Evolutionary conservation across 2,888 invertebrate species (phyloP).

Genomic region (Zaprionus obscuricornis): DNA sequence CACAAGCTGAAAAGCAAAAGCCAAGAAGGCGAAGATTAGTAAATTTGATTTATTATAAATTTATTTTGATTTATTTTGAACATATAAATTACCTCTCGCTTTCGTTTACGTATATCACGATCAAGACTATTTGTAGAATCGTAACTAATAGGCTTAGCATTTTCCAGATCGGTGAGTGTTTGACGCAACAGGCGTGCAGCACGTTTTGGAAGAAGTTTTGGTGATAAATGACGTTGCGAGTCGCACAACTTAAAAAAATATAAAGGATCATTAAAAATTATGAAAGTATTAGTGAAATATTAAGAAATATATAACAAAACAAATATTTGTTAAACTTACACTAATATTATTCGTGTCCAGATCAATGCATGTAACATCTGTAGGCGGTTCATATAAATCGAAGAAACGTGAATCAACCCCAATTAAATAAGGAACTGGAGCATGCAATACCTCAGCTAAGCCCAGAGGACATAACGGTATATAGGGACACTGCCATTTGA

Average conservation of each 20-base stretch:
- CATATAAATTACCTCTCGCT: constrained; percentile 85
- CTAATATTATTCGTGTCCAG: constrained; percentile 98
- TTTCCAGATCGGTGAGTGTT: constrained; percentile 90
- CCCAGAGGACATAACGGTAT: constrained; percentile 99
- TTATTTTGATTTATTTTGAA: too few species aligned
- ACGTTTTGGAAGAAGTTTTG: constrained; percentile 93
- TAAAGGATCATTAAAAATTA: not conserved
- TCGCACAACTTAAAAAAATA: constrained; percentile 88
- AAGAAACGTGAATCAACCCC: constrained; percentile 99
- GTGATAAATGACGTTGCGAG: constrained; percentile 91
- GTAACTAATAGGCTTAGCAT: constrained; percentile 83
- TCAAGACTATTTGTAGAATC: constrained; percentile 89
- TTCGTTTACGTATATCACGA: constrained; percentile 91
- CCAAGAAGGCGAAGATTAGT: not conserved
- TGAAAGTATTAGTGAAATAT: not conserved
- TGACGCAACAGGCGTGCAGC: constrained; percentile 92
- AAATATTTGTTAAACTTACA: constrained; percentile 83
- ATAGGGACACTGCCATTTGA: constrained; percentile 99
- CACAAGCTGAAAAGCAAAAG: constrained; percentile 87
- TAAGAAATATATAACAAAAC: not conserved
- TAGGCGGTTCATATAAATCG: constrained; percentile 97
- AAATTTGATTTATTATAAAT: not conserved
- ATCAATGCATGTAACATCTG: constrained; percentile 98
- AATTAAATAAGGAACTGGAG: constrained; percentile 98
- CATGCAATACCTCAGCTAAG: constrained; percentile 97